phyloP scores from a whole-genome alignment of 2,797 vertebrate species.

The Menidia menidia region DNA sequence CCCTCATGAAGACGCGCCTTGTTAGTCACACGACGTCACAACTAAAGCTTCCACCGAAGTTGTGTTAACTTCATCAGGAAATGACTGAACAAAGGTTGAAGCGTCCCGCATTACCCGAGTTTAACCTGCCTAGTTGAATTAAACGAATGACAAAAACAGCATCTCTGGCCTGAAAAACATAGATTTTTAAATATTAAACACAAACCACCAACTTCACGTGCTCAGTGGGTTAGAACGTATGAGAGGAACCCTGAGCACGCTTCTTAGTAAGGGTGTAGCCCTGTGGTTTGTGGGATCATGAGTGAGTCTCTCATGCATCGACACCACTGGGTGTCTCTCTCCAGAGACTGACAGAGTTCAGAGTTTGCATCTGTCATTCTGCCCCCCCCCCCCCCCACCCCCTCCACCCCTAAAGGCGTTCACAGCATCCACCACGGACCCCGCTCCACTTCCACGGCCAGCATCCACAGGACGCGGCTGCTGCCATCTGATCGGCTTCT shows the following conservation, averaged over 20 bases:
- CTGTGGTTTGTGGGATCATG: not conserved
- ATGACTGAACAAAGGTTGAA: not conserved
- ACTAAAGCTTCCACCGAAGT: not conserved
- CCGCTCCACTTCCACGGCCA: not conserved
- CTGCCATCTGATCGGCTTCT: not conserved
- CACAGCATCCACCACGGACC: not conserved
- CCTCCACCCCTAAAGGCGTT: not conserved
- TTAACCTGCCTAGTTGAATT: not conserved
- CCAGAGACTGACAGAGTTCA: not conserved
- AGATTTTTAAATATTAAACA: not conserved
- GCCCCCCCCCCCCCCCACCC: not conserved
- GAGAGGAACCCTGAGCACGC: no score
- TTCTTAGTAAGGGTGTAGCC: not conserved
- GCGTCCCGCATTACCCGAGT: not conserved
- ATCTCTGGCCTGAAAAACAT: no score
- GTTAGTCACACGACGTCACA: not conserved
- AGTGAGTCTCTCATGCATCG: not conserved
- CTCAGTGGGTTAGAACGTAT: no score
- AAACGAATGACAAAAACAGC: not conserved
- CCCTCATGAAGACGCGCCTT: not conserved
- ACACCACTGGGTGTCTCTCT: slow-evolving; percentile 62
- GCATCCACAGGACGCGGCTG: not conserved
- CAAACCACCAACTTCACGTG: not conserved
- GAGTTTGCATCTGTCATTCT: not conserved
- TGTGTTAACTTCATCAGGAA: not conserved